Conservation (phyloP, 2,797 vertebrate genomes). For the Takifugu rubripes region DNA sequence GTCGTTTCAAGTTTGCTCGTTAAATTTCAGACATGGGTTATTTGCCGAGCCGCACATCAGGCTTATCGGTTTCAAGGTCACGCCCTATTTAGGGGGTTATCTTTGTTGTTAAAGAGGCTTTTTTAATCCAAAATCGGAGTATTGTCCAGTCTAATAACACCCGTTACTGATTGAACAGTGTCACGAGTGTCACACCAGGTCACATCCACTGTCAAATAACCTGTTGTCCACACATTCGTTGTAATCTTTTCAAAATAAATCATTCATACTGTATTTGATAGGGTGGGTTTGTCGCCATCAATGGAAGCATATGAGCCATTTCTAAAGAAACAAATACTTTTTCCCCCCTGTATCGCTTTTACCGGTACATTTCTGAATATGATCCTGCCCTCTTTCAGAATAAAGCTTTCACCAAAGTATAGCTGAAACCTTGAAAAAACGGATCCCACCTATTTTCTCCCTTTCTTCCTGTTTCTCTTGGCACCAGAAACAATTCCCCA, state of each 20-base stretch:
- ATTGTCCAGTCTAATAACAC: too few species aligned
- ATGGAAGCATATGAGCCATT: not conserved
- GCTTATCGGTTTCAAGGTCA: too few species aligned
- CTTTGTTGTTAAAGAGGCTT: too few species aligned
- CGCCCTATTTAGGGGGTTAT: too few species aligned
- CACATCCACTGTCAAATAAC: too few species aligned
- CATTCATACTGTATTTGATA: not conserved
- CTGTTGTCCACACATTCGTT: slow-evolving; percentile 2
- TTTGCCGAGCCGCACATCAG: too few species aligned
- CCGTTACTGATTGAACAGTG: too few species aligned
- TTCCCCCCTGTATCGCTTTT: slow-evolving; percentile 20
- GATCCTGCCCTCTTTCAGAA: slow-evolving; percentile 43
- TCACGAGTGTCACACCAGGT: too few species aligned
- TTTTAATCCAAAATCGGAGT: too few species aligned
- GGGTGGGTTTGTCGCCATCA: too few species aligned
- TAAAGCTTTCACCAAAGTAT: slow-evolving; percentile 43
- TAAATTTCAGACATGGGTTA: not conserved
- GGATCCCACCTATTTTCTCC: slow-evolving; percentile 7
- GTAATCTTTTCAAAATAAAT: slow-evolving; percentile 13
- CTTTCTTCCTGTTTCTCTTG: not conserved
- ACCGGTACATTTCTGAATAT: slow-evolving; percentile 35
- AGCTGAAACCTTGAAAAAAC: slow-evolving; percentile 49
- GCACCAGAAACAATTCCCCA: slow-evolving; percentile 55
- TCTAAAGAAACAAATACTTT: not conserved
- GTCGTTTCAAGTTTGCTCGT: not conserved